Base-by-base conservation (phyloP, 2,888 invertebrate genomes). In the Octonoba sinensis region DNA sequence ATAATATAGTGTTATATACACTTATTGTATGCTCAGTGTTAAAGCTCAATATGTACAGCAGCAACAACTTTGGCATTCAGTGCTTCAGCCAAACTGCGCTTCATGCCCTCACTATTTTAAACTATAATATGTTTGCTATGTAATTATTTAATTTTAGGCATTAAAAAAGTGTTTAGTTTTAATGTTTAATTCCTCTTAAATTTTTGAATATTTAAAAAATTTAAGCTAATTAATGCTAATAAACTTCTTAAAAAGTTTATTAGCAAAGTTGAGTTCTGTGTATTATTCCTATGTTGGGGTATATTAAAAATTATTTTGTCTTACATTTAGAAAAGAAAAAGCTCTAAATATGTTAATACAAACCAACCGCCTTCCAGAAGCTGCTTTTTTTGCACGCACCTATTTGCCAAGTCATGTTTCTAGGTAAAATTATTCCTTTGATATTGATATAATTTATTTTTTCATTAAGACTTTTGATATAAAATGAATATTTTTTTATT, bases 351-450 rank as follows among this genome's bases (percentile, higher is more conserved):
- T 98, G 87, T 91, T 99, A 49, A 92, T 99, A 77, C 92, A 92
- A 82, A 95, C 96, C 1, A 93, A 95, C 86, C 92, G 97, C 83
- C 90, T 98, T 83, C 96, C 99, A 0, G 99, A 99, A 90, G 99
- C 99, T 18, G 98, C 99, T 0, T 97, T 99, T 90, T 97, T 98
- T 90, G 96, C 97, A 64, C 92, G 97, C 87, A 96, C 99, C 1
- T 99, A 99, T 90, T 91, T 96, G 87, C 99, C 99, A 8, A 95
- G 96, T 87, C 93, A 95, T 90, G 93, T 97, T 86, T 93, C 95
- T 0, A 87, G 89, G 89, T 89, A 85, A n/a, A n/a, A 64, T 46
- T 67, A 22, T 57, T 6, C 6, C 36, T 4, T 36, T 2, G 36
- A 36, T 36, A 36, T 36, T 36, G 6, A 36, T 36, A 36, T 36